Evolutionary conservation across 2,888 invertebrate species (phyloP), one percentile per base, ranked within the genome.

Genomic region (Tinea pellionella): DNA sequence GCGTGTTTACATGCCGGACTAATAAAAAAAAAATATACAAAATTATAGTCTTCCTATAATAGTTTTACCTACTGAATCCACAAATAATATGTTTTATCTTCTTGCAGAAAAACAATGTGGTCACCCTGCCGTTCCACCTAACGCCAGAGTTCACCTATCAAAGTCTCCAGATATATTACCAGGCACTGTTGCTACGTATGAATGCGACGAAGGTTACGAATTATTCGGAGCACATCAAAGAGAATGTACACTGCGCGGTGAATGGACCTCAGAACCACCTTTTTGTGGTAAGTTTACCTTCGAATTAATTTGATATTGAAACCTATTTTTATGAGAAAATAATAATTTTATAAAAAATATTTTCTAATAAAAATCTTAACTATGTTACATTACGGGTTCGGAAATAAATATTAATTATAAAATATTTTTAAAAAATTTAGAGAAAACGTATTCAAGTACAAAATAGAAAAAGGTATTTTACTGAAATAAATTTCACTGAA

Each of bases 191-290:
- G 96, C 95, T 43, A 91, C 90, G 30, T 96, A 95, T 80, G 90
- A 91, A 64, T 96, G 96, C 72, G 96, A 96, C 75, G 91, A 94
- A 37, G 96, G 94, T 12, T 96, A 96, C 78, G 95, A 96, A 76
- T 90, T 96, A 12, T 96, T 96, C 74, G 96, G 96, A 1, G 89
- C 92, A 12, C 88, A 90, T 29, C 89, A 90, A 64, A 79, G 92
- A 62, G 91, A 91, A 62, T 96, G 96, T 78, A 91, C 91, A 60
- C 76, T 90, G 53, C 86, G 89, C 60, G 93, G 92, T 43, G 91
- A 91, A 70, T 96, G 96, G 96, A 92, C 92, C 30, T 92, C 92
- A 7, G 95, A 95, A 55, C 78, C 93, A 59, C 95, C 96, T 29
- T 95, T 95, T 77, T 96, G 96, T 77, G 96, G 96, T 92, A 80